Conservation (phyloP, 1,140 invertebrate genomes). For the Hydropsyche tenuis region DNA sequence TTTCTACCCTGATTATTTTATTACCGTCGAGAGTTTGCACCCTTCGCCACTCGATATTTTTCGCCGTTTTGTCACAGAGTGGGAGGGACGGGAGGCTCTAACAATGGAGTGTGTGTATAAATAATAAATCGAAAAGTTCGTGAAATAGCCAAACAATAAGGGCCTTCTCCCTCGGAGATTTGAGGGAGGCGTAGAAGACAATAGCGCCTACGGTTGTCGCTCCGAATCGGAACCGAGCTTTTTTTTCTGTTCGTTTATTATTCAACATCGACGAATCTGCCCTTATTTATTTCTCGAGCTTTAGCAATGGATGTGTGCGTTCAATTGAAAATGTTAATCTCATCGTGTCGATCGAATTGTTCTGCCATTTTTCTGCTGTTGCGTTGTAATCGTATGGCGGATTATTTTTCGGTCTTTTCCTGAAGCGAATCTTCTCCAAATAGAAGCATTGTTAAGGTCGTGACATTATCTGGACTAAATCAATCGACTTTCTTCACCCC, state of each 20-base stretch:
- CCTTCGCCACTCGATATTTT: constrained; percentile 34
- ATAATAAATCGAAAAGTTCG: constrained; percentile 50
- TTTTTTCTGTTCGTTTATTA: neutral
- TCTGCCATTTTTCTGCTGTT: too few relatives aligned
- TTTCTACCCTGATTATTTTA: constrained; percentile 38
- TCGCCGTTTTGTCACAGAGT: constrained; percentile 45
- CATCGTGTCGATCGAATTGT: too few relatives aligned
- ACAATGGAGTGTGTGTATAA: constrained; percentile 36
- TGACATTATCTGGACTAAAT: too few relatives aligned
- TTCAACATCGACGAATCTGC: too few relatives aligned
- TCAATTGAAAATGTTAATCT: too few relatives aligned
- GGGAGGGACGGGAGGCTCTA: constrained; percentile 40
- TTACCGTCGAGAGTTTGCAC: constrained; percentile 25
- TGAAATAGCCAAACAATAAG: constrained; percentile 48
- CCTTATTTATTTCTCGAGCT: too few relatives aligned
- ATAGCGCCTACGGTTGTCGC: constrained; percentile 50
- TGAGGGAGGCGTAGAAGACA: constrained; percentile 33
- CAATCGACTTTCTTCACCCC: too few relatives aligned
- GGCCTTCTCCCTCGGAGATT: constrained; percentile 33
- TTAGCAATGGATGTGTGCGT: too few relatives aligned
- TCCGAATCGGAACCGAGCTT: constrained; percentile 42
- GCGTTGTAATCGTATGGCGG: too few relatives aligned
- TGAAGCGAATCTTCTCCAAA: too few relatives aligned
- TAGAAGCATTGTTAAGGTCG: too few relatives aligned
- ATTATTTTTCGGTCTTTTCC: too few relatives aligned